Percentiles rank a stretch among this genome's conserved stretches.
These are phyloP conservation scores for Conus betulinus DNA, from an alignment of 1,140 invertebrate genomes.

Conservation along the genomic window DNA sequence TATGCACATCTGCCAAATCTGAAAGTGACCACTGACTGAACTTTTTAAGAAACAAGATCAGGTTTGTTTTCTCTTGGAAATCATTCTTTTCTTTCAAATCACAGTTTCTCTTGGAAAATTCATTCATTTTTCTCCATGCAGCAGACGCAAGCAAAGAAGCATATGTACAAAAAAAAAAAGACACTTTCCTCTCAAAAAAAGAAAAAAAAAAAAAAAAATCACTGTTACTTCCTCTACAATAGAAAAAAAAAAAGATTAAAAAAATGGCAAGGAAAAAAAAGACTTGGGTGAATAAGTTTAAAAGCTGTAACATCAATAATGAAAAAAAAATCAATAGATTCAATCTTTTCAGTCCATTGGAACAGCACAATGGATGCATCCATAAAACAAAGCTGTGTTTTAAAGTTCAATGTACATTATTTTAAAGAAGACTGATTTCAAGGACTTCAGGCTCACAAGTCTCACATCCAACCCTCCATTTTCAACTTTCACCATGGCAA, in stretches of 20 bases:
- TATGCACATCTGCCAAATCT: no score
- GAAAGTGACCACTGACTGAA: no score
- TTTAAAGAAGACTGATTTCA: background rate
- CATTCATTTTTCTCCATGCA: no score
- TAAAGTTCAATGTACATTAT: background rate
- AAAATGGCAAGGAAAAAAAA: background rate
- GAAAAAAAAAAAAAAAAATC: background rate
- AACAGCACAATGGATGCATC: background rate
- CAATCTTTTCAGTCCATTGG: background rate
- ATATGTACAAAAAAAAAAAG: no score
- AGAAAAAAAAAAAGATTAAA: background rate
- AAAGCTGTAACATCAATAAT: no score
- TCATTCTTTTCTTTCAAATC: no score
- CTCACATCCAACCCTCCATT: constrained; percentile 15
- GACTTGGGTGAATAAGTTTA: no score
- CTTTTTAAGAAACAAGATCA: no score
- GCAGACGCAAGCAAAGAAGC: no score
- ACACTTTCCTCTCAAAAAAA: no score
- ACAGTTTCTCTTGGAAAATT: no score
- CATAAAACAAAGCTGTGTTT: background rate
- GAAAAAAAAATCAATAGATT: background rate
- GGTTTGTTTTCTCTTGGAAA: no score
- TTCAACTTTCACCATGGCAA: background rate
- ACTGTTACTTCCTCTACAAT: background rate
- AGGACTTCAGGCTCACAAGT: background rate